A percentile compares a stretch with the other conserved stretches of the same genome.
These are phyloP conservation scores for Drosophila heteroneura DNA, from an alignment of 2,888 invertebrate genomes.

Conservation along the genomic window DNA sequence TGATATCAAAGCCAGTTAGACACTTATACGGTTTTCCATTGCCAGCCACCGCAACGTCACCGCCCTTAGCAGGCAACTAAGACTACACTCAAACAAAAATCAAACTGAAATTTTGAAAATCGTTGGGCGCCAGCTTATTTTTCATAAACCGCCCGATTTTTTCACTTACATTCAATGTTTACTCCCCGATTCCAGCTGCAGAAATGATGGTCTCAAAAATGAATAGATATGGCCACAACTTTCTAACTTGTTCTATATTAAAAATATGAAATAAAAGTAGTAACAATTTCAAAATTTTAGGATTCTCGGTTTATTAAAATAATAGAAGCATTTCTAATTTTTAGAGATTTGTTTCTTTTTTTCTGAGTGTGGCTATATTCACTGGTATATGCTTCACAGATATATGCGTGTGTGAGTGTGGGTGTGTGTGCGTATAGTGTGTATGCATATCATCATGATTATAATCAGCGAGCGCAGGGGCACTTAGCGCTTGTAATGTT, in stretches of 20 bases:
- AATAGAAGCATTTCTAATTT: not conserved
- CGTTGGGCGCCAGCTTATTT: not conserved
- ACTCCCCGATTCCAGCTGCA: not conserved
- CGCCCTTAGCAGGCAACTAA: constrained; percentile 29
- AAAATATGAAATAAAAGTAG: not conserved
- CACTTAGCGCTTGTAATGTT: constrained; percentile 76
- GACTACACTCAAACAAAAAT: constrained; percentile 1
- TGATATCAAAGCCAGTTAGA: constrained; percentile 47
- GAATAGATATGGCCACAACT: not conserved
- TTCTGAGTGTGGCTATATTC: constrained; percentile 2
- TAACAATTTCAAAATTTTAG: not conserved
- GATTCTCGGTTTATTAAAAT: not conserved
- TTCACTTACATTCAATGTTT: not conserved
- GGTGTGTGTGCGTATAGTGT: constrained; percentile 28
- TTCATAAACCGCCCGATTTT: not conserved
- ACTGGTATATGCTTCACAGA: not conserved
- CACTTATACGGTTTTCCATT: constrained; percentile 60
- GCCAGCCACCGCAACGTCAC: constrained; percentile 20
- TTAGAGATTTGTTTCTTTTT: not conserved
- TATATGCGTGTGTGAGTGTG: constrained; percentile 16
- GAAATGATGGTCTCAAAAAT: not conserved
- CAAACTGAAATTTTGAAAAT: no score
- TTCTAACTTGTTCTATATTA: not conserved
- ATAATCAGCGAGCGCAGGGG: constrained; percentile 75
- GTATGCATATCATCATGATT: constrained; percentile 71